Evolutionary conservation across 1,140 invertebrate genomes (phyloP).

Genomic region (Antheraea pernyi): DNA sequence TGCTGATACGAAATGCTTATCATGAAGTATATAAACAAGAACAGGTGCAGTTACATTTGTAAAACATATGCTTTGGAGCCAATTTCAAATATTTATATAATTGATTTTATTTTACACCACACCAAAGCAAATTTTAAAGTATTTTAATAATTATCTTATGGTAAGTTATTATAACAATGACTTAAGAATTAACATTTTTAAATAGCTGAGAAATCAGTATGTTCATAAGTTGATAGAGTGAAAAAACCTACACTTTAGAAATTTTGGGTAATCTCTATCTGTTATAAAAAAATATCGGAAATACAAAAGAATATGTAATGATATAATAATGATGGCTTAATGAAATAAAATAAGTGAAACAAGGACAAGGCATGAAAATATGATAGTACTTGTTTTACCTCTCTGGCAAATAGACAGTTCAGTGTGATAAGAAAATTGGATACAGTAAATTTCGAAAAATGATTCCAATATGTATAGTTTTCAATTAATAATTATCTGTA

Average conservation of each 20-base stretch:
- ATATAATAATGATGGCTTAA: too few relatives aligned
- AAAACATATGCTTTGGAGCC: conserved; percentile 29
- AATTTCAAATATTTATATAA: conserved; percentile 22
- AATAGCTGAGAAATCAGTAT: too few relatives aligned
- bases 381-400: too few relatives aligned
- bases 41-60: conserved; percentile 82
- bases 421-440: too few relatives aligned
- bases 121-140: not conserved
- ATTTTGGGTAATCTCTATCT: too few relatives aligned
- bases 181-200: conserved; percentile 27
- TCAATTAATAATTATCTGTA: not conserved
- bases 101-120: conserved; percentile 11
- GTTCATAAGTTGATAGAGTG: too few relatives aligned
- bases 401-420: too few relatives aligned
- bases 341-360: too few relatives aligned
- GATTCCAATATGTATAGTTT: conserved; percentile 5
- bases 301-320: too few relatives aligned
- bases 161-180: conserved; percentile 23
- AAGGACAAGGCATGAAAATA: too few relatives aligned
- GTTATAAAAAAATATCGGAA: too few relatives aligned
- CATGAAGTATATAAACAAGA: conserved; percentile 96
- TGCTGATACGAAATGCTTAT: conserved; percentile 97
- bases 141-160: not conserved
- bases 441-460: conserved; percentile 13
- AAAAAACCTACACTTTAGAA: too few relatives aligned